Evolutionary conservation across 1,140 invertebrate species (phyloP), one percentile per base, ranked within the genome.

Genomic region (Teleopsis dalmanni): DNA sequence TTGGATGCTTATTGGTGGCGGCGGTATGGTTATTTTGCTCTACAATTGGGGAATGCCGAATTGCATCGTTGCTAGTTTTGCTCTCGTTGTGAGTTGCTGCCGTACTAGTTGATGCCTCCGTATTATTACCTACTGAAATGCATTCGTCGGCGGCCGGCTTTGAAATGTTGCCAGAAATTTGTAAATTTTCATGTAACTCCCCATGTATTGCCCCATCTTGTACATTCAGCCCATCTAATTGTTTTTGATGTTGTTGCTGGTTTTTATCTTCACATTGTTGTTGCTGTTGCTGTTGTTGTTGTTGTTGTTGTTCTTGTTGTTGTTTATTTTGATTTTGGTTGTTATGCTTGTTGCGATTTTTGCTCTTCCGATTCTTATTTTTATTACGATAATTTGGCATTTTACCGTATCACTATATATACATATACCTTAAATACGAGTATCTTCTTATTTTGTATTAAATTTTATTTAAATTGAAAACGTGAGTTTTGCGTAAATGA

Each of bases 341-440:
- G 18, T 52, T 36, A n/a, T 51, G 33, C 13, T 50, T 53, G 18
- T 46, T 45, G 38, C 52, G 51, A 54, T 60, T 59, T 21, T 60
- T 62, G 43, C 60, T 62, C 48, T 57, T 61, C 42, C 58, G 58
- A 47, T 65, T 63, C 34, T 65, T 67, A 43, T 65, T 65, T 52
- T 67, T 68, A 46, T 62, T 62, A 42, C 65, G 65, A 59, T 68
- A 65, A 57, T 68, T 68, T 43, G 65, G 65, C 65, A 68, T 68
- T 26, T 41, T 40, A 33, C 22, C 13, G 13, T 41, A 18, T 36
- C 21, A 18, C 18, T 16, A 22, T 7, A 23, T n/a, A 9, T 33
- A n/a, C 14, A 21, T 44, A 31, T 13, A 18, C 34, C 14, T 31
- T 11, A 31, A 41, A 41, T 43, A 21, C 18, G 31, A 19, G n/a